These are phyloP conservation scores for Pelecanus crispus DNA, from an alignment of 2,113 vertebrate species.

Conservation along the genomic window DNA sequence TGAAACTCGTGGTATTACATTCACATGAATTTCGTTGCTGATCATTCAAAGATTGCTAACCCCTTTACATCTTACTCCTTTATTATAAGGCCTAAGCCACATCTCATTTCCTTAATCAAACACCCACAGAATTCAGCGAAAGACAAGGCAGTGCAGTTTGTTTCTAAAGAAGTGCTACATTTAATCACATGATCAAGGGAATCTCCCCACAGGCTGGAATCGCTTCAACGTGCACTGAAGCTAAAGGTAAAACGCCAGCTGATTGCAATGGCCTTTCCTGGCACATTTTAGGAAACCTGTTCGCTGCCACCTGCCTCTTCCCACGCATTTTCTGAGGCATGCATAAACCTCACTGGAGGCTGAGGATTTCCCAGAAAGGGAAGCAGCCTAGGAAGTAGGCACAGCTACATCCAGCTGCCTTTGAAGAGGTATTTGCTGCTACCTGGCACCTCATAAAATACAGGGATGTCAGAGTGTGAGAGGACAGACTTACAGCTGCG, in stretches of 20 bases:
- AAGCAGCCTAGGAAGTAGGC: background rate
- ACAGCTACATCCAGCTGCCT: background rate
- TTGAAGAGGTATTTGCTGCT: fast-evolving
- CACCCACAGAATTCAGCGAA: background rate
- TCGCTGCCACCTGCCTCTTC: background rate
- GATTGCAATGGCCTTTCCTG: fast-evolving
- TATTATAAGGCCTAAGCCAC: background rate
- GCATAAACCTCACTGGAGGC: background rate
- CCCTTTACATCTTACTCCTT: background rate
- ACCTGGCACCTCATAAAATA: background rate
- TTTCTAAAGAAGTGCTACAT: background rate
- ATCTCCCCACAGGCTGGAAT: background rate
- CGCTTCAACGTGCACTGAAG: fast-evolving
- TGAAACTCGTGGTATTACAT: fast-evolving
- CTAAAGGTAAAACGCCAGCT: background rate
- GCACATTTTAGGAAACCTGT: background rate
- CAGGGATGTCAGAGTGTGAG: background rate
- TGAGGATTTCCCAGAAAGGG: background rate
- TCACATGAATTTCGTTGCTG: fast-evolving
- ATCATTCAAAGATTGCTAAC: background rate
- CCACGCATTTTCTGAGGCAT: background rate
- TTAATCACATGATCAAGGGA: background rate
- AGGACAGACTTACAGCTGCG: background rate
- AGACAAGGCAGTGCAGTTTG: background rate
- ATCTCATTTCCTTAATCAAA: background rate